A percentile compares a stretch with the other conserved stretches of the same genome.
Conservation (phyloP, 2,888 invertebrate species). For the Dichetophora obliterata region DNA sequence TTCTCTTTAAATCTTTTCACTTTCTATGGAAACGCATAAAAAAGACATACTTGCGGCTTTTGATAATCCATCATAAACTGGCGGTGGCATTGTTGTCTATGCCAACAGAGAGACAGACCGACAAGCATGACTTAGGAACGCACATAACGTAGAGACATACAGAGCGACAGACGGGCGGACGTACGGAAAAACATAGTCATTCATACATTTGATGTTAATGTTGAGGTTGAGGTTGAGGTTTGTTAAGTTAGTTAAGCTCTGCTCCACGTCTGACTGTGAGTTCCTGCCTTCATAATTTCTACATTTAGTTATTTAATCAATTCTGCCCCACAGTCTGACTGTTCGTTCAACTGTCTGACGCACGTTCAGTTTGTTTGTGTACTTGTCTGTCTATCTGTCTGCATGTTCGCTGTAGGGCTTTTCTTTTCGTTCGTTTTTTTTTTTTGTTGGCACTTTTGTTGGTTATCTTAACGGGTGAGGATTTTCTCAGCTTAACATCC, state of each 20-base stretch:
- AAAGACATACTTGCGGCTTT: conserved; percentile 30
- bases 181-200: background rate
- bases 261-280: conserved; percentile 1
- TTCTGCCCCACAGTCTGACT: background rate
- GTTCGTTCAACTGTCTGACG: background rate
- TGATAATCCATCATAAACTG: conserved; percentile 28
- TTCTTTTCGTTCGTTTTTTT: conserved; percentile 8
- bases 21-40: conserved; percentile 36
- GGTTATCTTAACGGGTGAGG: conserved; percentile 31
- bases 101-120: background rate
- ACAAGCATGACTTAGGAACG: background rate
- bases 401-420: conserved; percentile 4
- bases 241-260: conserved; percentile 11
- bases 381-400: background rate
- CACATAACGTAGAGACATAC: background rate
- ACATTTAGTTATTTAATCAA: conserved; percentile 33
- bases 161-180: background rate
- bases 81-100: conserved; percentile 12
- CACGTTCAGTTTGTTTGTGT: background rate
- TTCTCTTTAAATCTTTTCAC: conserved; percentile 25
- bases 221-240: too few species aligned
- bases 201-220: conserved; percentile 19
- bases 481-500: conserved; percentile 38
- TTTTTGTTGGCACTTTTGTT: background rate
- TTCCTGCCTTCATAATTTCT: conserved; percentile 11